Evolutionary conservation across 30 jellyfish, hydroid and myxozoan species (phyloP), one percentile per base, ranked within the genome.

Genomic region (Chrysaora quinquecirrha): DNA sequence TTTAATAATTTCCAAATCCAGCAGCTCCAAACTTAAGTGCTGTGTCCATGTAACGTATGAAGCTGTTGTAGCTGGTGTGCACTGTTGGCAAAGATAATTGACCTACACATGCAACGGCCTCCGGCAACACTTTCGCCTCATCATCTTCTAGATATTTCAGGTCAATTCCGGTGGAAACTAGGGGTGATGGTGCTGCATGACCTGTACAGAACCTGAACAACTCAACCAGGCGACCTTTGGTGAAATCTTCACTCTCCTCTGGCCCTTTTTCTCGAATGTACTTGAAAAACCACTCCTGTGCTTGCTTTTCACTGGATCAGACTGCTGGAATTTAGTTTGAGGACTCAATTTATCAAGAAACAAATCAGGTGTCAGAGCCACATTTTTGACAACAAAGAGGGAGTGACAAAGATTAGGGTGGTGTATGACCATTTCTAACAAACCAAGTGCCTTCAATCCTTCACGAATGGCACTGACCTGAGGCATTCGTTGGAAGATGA

Each of bases 61-160:
- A 60, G 35, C 32, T 60, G 35, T 2, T 30, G 29, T 60, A 20
- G 29, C 35, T 20, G 1, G 72, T 20, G 32, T 60, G 72, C 29
- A 60, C 72, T n/a, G 72, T 60, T 14, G 72, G 72, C 29, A 60
- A 30, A 27, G 16, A 20, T 30, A 60, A n/a, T 1, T 27, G 19
- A 31, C 23, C 32, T 60, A 30, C 27, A 60, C 72, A 60, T 60
- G 72, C 72, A 60, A 30, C 23, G 31, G 72, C 72, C 32, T 60
- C 35, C 11, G 72, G 72, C 32, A 60, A 23, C 3, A 60, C 72
- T 20, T 60, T n/a, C n/a, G 72, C 32, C n/a, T 60, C 72, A 60
- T 60, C 72, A 60, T 60, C 72, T 60, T 60, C 72, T 20, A 60
- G 31, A 23, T 20, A 60, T 0, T 60, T 60, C 29, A 60, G 35